Evolutionary conservation across 1,140 invertebrate species (phyloP).

Genomic region (Eriosoma lanigerum): DNA sequence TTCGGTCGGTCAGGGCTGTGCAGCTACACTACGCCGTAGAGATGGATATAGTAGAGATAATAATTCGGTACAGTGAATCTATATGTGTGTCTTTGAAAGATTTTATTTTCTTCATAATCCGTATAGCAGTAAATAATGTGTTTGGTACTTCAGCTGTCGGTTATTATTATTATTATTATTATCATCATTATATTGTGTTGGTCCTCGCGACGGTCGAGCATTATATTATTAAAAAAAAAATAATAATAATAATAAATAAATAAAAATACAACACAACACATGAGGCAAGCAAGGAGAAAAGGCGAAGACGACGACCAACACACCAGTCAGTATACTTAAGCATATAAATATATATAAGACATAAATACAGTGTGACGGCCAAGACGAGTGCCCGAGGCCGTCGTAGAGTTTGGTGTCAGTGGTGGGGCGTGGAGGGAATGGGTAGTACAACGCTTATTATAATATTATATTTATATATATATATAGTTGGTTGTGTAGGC

Average conservation of each 20-base stretch:
- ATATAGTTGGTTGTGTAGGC: slow-evolving; percentile 35
- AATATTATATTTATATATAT: not conserved
- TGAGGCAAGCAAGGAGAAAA: not conserved
- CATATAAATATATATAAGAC: not conserved
- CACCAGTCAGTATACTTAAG: not conserved
- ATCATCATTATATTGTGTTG: slow-evolving; percentile 37
- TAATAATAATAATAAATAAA: not conserved
- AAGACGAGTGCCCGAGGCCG: slow-evolving; percentile 22
- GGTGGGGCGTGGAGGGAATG: not conserved
- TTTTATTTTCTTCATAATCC: slow-evolving; percentile 27
- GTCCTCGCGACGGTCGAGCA: slow-evolving; percentile 15
- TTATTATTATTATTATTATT: slow-evolving; percentile 33
- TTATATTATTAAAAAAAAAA: slow-evolving; percentile 30
- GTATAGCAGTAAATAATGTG: slow-evolving; percentile 48
- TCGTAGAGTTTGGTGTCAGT: not conserved
- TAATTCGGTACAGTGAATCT: slow-evolving; percentile 34
- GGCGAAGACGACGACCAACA: not conserved
- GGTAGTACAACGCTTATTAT: not conserved
- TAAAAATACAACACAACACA: not conserved
- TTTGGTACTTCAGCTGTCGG: slow-evolving; percentile 48
- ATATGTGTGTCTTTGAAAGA: slow-evolving; percentile 12
- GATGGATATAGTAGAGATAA: slow-evolving; percentile 12
- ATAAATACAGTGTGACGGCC: not conserved
- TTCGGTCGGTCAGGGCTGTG: not conserved
- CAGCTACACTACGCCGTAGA: not conserved